Evolutionary conservation across 2,888 invertebrate species (phyloP), one percentile per base, ranked within the genome.

Genomic region (Drosophila ustulata): DNA sequence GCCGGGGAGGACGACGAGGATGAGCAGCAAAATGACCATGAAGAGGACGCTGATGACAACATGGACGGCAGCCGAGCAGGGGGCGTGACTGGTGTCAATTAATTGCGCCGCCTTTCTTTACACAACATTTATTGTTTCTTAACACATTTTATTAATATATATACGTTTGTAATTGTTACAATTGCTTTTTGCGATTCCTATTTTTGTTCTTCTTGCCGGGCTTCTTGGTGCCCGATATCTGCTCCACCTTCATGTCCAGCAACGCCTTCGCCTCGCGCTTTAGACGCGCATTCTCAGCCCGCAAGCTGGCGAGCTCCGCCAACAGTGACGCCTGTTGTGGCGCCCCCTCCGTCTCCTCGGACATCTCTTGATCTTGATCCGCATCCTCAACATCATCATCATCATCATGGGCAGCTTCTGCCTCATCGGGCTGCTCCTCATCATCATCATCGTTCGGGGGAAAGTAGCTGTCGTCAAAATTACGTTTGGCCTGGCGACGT

Each of bases 141-240:
- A 11, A 55, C 43, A 55, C 13, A 63, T 66, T 66, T n/a, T 25
- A 56, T 26, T 56, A 6, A 13, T 18, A 30, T 41, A 13, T 18
- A 30, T 41, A 11, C 39, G 4, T 41, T 6, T 18, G 13, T 58
- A 75, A 63, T 53, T 65, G 67, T 67, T 77, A 72, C 34, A 39
- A 41, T 37, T 75, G 65, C 25, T 61, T 56, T 4, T 49, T 58
- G 3, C 32, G 49, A 9, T 6, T 43, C 23, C 11, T 23, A 49
- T 46, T 67, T 13, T 58, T 57, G 13, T 25, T 28, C 11, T 51
- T 71, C 34, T 59, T 63, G 37, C n/a, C 6, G 49, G 3, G 13
- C 49, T 18, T 47, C 26, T 4, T 41, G 8, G 18, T 18, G 55
- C 26, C 3, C 30, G 9, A 1, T 53, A 26, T 2, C 58, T 47